phyloP scores from a whole-genome alignment of 2,113 vertebrate species.

The Phylloscopus whistleri region DNA sequence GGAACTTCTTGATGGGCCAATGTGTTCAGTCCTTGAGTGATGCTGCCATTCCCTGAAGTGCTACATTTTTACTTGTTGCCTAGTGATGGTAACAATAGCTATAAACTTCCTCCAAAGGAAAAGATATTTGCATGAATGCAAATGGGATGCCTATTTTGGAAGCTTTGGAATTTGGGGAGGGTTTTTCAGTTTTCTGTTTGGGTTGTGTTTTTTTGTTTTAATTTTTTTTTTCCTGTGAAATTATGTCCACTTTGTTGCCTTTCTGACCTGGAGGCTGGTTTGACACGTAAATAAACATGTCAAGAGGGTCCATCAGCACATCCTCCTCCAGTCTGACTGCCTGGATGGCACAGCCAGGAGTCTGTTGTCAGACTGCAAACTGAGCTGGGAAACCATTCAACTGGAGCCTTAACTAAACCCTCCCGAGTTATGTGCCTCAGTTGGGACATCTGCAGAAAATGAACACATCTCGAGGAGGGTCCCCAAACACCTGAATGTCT shows the following conservation, averaged over 20 bases:
- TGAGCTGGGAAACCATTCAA: not conserved
- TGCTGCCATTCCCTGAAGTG: not conserved
- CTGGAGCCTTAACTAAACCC: constrained; percentile 7
- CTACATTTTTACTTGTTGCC: not conserved
- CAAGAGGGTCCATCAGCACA: not conserved
- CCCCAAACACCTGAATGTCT: not conserved
- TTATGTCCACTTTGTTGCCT: not conserved
- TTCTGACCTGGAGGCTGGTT: not conserved
- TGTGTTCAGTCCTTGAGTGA: not conserved
- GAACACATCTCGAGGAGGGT: not conserved
- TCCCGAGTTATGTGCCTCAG: not conserved
- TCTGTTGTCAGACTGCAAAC: not conserved
- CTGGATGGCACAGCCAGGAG: not conserved
- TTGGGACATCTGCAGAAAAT: not conserved
- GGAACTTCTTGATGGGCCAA: not conserved
- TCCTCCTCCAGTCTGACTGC: not conserved
- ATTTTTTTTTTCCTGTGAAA: not conserved
- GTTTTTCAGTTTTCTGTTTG: not conserved
- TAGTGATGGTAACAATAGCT: not conserved
- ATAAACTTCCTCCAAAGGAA: not conserved
- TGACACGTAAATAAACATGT: fast-evolving
- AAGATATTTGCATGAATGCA: not conserved
- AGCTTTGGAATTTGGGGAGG: not conserved
- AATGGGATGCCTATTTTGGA: not conserved
- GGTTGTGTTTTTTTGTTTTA: not conserved